phyloP scores from a whole-genome alignment of 1,140 invertebrate species.

The Contarinia nasturtii region DNA sequence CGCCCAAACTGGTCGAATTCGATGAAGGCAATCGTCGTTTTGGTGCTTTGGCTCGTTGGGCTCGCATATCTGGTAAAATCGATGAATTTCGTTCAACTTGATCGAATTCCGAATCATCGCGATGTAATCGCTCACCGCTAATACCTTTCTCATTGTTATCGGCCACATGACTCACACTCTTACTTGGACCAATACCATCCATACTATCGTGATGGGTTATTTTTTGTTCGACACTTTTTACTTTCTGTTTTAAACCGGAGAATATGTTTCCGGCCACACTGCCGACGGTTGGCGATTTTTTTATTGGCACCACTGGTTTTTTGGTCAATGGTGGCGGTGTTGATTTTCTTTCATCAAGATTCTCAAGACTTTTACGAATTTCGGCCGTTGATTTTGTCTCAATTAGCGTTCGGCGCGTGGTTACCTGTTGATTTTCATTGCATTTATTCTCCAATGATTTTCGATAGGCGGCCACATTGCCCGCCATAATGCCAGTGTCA shows the following conservation, averaged over 20 bases:
- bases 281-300: constrained; percentile 37
- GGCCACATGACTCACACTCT: constrained; percentile 2
- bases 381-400: constrained; percentile 7
- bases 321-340: constrained; percentile 26
- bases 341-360: constrained; percentile 17
- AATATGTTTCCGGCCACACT: constrained; percentile 30
- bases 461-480: constrained; percentile 27
- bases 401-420: constrained; percentile 5
- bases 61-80: constrained; percentile 37
- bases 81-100: constrained; percentile 33
- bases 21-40: constrained; percentile 33
- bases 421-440: constrained; percentile 12
- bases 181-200: constrained; percentile 17
- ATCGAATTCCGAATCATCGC: constrained; percentile 30
- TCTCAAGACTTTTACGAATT: constrained; percentile 20
- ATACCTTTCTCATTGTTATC: constrained; percentile 4
- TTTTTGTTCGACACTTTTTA: constrained; percentile 23
- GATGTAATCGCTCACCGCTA: constrained; percentile 1
- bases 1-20: constrained; percentile 17
- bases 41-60: constrained; percentile 32
- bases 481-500: constrained; percentile 18
- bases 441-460: constrained; percentile 29
- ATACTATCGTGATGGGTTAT: constrained; percentile 18
- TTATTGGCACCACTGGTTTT: constrained; percentile 37
- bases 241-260: constrained; percentile 36